A percentile compares a stretch with the other conserved stretches of the same genome.
Conservation (phyloP, 2,888 invertebrate species). For the Hoplodrina blanda region DNA sequence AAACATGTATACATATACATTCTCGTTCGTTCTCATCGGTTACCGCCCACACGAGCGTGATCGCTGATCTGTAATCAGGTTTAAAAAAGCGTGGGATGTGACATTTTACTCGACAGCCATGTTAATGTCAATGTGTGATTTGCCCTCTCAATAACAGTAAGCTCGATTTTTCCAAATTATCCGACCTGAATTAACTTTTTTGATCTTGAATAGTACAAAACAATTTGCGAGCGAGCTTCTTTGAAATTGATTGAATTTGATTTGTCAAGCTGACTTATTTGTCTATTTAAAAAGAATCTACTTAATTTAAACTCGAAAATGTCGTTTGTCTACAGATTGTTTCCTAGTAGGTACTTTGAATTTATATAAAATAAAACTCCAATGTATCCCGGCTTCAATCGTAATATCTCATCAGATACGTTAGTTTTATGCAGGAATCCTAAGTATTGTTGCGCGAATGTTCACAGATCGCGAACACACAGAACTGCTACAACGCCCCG, state of each 20-base stretch:
- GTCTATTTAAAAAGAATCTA: too few species aligned
- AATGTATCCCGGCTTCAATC: too few species aligned
- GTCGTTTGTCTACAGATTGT: too few species aligned
- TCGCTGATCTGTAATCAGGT: slow-evolving; percentile 34
- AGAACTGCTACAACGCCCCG: slow-evolving; percentile 85
- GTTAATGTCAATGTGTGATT: slow-evolving; percentile 46
- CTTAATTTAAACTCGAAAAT: background rate
- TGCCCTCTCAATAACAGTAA: background rate
- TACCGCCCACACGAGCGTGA: slow-evolving; percentile 7
- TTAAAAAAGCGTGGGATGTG: slow-evolving; percentile 32
- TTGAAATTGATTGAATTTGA: background rate
- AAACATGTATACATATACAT: background rate
- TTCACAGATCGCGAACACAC: slow-evolving; percentile 81
- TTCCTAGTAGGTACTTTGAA: too few species aligned
- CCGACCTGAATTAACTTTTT: background rate
- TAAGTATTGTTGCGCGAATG: background rate
- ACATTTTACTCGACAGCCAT: slow-evolving; percentile 19
- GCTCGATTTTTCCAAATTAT: slow-evolving; percentile 13
- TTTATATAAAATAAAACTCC: too few species aligned
- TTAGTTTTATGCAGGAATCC: background rate
- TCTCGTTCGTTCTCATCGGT: slow-evolving; percentile 1
- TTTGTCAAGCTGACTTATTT: background rate
- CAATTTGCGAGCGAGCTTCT: too few species aligned
- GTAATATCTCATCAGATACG: background rate
- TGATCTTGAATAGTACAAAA: background rate